Conservation (phyloP, 2,113 vertebrate species). For the Leptodactylus fuscus region DNA sequence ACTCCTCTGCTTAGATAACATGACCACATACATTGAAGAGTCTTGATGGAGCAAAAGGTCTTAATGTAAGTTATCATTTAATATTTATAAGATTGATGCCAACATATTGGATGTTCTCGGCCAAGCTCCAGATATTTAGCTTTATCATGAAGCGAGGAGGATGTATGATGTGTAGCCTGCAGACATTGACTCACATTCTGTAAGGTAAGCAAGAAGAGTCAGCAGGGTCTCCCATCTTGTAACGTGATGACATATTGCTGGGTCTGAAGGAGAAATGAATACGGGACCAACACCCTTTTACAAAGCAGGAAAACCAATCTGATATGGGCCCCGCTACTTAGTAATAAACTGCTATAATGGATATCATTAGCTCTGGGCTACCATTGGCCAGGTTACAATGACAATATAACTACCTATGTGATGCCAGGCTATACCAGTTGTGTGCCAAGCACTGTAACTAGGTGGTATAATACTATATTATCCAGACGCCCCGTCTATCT, state of each 20-base stretch:
- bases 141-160: neutral
- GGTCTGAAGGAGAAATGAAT: too few species aligned
- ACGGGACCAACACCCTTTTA: too few species aligned
- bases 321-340: too few species aligned
- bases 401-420: too few species aligned
- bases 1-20: neutral
- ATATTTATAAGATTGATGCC: neutral
- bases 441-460: too few species aligned
- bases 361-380: too few species aligned
- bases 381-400: too few species aligned
- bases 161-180: neutral
- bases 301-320: too few species aligned
- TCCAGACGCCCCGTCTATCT: too few species aligned
- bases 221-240: neutral
- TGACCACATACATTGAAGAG: neutral
- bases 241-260: neutral
- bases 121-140: neutral
- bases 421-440: too few species aligned
- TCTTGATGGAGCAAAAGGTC: neutral
- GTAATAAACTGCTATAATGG: too few species aligned
- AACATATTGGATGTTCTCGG: neutral
- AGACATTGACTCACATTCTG: neutral
- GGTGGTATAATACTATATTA: too few species aligned
- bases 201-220: neutral
- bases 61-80: constrained; percentile 1